Evolutionary conservation across 53 echinoderm and acorn worm genomes (phyloP), one percentile per base, ranked within the genome.

Genomic region (Hippasteria phrygiana): DNA sequence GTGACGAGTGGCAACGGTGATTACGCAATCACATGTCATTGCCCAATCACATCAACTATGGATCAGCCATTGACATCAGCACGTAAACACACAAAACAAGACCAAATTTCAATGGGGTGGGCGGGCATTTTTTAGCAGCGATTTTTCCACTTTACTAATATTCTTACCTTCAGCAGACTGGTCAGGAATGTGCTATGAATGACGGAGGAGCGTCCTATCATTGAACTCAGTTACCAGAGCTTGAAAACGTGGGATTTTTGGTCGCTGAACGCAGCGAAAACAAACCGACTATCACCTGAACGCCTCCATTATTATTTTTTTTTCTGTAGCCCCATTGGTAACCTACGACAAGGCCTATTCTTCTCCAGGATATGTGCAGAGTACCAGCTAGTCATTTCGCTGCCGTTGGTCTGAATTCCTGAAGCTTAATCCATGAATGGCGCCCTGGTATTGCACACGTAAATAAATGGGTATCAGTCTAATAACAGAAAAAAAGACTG

Each of bases 291-390:
- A 69, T 85, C 85, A 85, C 71, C 85, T 85, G 34, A 85, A 47
- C 85, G 85, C 85, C 85, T 85, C 85, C 85, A 85, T 85, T 71
- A 63, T 81, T 81, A 40, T 85, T 85, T 85, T 85, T 85, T 28
- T 73, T 73, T 12, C 1, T 5, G 8, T 2, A 20, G 32, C 31
- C 26, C 24, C 37, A 70, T 36, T 69, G 85, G 85, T 85, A 85
- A 85, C 54, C 85, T 5, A 5, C 20, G 66, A 2, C 37, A 1
- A 24, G 47, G 12, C 2, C 22, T 7, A 33, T 51, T 2, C 2
- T 0, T 34, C 3, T 64, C 3, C 51, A 81, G 9, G 18, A 17
- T 26, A 36, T n/a, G 43, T 66, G 37, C 85, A 48, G 18, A 50
- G 39, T 71, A 85, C 85, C 85, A 85, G 85, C 26, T 43, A 47